Percentiles rank a stretch among this genome's conserved stretches.
Evolutionary conservation across 2,888 invertebrate species (phyloP).

Genomic region (Pecten maximus): DNA sequence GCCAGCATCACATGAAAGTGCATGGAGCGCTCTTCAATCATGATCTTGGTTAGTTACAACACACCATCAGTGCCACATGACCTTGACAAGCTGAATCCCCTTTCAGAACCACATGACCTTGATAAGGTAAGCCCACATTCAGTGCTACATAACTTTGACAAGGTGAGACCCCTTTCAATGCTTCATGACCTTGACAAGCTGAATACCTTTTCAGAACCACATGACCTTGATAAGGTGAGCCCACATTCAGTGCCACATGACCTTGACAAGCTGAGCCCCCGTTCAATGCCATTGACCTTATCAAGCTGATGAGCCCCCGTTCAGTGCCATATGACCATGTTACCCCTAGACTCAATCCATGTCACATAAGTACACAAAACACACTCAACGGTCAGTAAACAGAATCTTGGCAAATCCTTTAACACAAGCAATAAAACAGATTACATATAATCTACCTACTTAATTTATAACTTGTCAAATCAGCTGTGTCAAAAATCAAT

Average conservation of each 20-base stretch:
- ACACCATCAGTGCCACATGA: not conserved
- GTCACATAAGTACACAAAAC: not conserved
- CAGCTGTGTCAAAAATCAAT: not conserved
- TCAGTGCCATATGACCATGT: not conserved
- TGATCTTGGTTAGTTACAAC: too few species aligned
- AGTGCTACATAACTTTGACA: not conserved
- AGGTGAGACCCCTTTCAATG: not conserved
- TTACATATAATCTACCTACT: not conserved
- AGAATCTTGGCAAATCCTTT: not conserved
- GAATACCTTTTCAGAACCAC: not conserved
- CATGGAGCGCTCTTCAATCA: too few species aligned
- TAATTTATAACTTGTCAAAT: not conserved
- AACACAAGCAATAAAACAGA: not conserved
- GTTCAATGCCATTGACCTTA: not conserved
- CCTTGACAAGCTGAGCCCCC: not conserved
- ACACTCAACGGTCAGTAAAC: too few species aligned
- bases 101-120: not conserved
- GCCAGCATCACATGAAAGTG: not conserved
- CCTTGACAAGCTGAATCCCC: not conserved
- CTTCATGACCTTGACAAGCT: not conserved
- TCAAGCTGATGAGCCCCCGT: not conserved
- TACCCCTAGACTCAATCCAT: not conserved
- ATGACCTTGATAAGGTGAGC: not conserved
- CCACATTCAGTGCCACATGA: not conserved
- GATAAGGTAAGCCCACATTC: not conserved